A percentile compares a stretch with the other conserved stretches of the same genome.
Evolutionary conservation across 1,140 invertebrate genomes (phyloP).

Genomic region (Ptiloglossa arizonensis): DNA sequence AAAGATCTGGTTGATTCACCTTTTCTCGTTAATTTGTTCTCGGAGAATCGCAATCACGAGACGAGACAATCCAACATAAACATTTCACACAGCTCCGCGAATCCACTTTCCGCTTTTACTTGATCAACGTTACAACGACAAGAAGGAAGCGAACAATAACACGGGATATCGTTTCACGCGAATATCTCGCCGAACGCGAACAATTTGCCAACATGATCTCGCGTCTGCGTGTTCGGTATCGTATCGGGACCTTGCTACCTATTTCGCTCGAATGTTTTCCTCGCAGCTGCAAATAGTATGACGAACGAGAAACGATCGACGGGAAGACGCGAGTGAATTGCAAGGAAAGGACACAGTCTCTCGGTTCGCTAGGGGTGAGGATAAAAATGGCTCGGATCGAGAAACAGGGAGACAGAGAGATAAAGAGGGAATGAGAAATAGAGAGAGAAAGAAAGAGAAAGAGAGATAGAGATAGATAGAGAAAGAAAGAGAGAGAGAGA

Average conservation of each 20-base stretch:
- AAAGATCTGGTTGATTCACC: no score
- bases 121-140: no score
- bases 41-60: no score
- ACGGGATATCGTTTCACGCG: constrained; percentile 2
- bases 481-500: no score
- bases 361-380: constrained; percentile 27
- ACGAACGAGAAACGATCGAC: constrained; percentile 60
- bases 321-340: constrained; percentile 57
- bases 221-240: background rate
- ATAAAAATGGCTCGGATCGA: constrained; percentile 69
- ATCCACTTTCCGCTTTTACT: no score
- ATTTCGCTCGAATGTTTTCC: constrained; percentile 38
- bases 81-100: no score
- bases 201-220: constrained; percentile 31
- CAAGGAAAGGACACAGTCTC: constrained; percentile 41
- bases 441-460: no score
- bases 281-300: constrained; percentile 57
- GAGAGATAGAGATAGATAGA: no score
- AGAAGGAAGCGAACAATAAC: background rate
- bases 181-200: constrained; percentile 6
- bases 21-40: no score
- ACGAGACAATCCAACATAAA: no score
- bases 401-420: constrained; percentile 44
- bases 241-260: background rate
- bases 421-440: background rate